Evolutionary conservation across 2,113 vertebrate genomes (phyloP), one percentile per base, ranked within the genome.

Genomic region (Neotragus pygmaeus): DNA sequence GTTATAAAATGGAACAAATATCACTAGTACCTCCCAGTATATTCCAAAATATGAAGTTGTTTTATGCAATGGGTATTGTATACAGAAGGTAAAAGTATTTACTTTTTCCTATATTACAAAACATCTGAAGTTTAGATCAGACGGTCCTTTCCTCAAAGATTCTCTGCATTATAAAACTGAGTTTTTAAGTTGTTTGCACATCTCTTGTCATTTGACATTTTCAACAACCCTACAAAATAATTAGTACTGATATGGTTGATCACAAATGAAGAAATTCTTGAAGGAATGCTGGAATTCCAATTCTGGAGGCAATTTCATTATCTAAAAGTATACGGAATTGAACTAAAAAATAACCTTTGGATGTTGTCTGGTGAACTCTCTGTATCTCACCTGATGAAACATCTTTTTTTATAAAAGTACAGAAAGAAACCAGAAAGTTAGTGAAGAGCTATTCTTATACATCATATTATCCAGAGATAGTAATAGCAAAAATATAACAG

Each of bases 81-180:
- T 77, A 82, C 5, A 66, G 62, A 91, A 95, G 62, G 21, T n/a
- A 89, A 15, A 82, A 43, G 21, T 9, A 47, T 89, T 90, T 57
- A 62, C 30, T 95, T 95, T 91, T 95, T 73, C 30, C 15, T 91
- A 49, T 39, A 89, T 60, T 88, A 78, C 3, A 95, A 95, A 80
- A 2, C 58, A 83, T 84, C 39, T 62, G 92, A 96, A 66, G 64
- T 88, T 51, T 88, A 36, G 21, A 70, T 96, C 27, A 91, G 5
- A 55, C 1, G 23, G 5, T 39, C 33, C 2, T 95, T 92, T 87
- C 21, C 87, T 89, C 43, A 87, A 30, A 82, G 17, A 33, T 45
- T 80, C 5, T 78, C n/a, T 92, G 17, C 14, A 53, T 82, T 33
- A 70, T 83, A 86, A 92, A 94, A 86, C 27, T 82, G 17, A 87